Conservation (phyloP, 2,888 invertebrate species). For the Netelia virgata region DNA sequence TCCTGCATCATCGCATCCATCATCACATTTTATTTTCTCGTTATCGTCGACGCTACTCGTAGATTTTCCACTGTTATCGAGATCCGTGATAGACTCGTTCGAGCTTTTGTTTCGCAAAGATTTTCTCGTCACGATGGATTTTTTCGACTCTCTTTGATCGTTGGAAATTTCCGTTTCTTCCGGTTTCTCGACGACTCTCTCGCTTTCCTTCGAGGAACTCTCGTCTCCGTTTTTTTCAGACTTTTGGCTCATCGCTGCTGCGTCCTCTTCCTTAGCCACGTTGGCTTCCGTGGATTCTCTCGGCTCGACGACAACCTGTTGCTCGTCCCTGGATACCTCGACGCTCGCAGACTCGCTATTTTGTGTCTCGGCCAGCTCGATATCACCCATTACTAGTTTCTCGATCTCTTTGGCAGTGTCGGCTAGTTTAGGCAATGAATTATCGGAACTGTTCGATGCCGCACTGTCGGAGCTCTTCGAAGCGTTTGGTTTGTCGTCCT, state of each 20-base stretch:
- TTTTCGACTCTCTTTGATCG: constrained; percentile 53
- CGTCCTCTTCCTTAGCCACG: constrained; percentile 18
- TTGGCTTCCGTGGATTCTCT: constrained; percentile 22
- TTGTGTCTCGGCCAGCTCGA: constrained; percentile 77
- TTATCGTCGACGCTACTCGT: constrained; percentile 30
- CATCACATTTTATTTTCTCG: constrained; percentile 10
- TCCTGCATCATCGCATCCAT: not conserved
- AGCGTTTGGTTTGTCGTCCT: constrained; percentile 73
- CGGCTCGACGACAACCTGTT: constrained; percentile 35
- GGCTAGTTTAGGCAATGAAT: constrained; percentile 83
- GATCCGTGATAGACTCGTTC: constrained; percentile 39
- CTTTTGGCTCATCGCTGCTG: constrained; percentile 44
- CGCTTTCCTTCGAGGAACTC: not conserved
- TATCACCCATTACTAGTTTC: constrained; percentile 84
- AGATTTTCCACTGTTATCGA: constrained; percentile 38
- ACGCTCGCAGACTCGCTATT: constrained; percentile 72
- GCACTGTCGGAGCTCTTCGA: constrained; percentile 68
- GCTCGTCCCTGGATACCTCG: constrained; percentile 59
- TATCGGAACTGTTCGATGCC: constrained; percentile 68
- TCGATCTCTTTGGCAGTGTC: constrained; percentile 85
- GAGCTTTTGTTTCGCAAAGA: constrained; percentile 57
- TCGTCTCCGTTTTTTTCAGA: constrained; percentile 26
- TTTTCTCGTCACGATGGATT: constrained; percentile 58
- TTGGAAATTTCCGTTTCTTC: constrained; percentile 39
- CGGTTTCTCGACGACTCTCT: constrained; percentile 43